phyloP scores from a whole-genome alignment of 2,113 vertebrate genomes.

The Colaptes auratus region DNA sequence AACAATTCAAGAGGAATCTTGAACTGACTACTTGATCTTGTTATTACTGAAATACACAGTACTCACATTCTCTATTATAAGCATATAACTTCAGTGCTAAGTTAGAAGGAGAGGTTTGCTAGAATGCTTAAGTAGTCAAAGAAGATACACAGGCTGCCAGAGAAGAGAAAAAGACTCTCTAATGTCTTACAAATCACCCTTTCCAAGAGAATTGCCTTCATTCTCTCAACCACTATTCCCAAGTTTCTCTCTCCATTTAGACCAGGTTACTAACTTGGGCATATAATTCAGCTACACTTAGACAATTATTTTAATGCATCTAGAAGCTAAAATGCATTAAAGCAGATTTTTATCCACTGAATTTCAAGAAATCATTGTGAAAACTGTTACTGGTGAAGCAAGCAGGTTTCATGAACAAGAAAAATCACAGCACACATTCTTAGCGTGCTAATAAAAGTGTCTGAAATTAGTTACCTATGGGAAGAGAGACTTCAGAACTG shows the following conservation, averaged over 20 bases:
- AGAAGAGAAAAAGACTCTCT: not conserved
- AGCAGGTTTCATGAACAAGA: not conserved
- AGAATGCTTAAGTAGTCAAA: not conserved
- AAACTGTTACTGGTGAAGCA: not conserved
- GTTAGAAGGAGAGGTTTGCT: not conserved
- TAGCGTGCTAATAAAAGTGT: not conserved
- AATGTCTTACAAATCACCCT: not conserved
- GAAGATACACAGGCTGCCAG: not conserved
- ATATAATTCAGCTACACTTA: not conserved
- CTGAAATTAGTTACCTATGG: not conserved
- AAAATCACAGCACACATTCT: not conserved
- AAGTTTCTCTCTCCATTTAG: not conserved
- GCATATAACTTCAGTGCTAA: not conserved
- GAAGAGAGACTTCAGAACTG: not conserved
- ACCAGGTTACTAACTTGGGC: not conserved
- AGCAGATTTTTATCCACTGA: not conserved
- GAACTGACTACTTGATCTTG: not conserved
- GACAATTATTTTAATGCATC: not conserved
- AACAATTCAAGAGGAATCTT: not conserved
- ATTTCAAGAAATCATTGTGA: not conserved
- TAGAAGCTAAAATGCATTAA: not conserved
- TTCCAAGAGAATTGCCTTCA: not conserved
- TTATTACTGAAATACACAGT: not conserved
- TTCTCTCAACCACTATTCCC: not conserved
- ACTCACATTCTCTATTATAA: not conserved